Conservation (phyloP, 2,113 vertebrate genomes). For the Nycticryphes semicollaris region DNA sequence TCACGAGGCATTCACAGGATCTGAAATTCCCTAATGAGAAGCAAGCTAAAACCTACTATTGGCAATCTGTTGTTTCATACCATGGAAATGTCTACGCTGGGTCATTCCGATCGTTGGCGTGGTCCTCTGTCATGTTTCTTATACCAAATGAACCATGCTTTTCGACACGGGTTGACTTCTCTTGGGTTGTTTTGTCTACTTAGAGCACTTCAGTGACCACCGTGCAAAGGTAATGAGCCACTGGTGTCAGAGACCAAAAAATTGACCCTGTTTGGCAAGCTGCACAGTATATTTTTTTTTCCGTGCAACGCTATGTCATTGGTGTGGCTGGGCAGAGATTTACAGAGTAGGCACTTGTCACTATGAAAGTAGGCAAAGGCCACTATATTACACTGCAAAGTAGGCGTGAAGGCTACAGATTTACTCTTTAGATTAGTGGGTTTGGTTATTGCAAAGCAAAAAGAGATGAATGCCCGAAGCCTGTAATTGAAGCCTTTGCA, state of each 20-base stretch:
- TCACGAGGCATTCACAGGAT: fast-evolving
- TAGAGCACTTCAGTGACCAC: neutral
- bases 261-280: neutral
- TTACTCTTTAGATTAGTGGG: neutral
- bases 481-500: conserved; percentile 19
- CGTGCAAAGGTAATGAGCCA: neutral
- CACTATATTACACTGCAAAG: neutral
- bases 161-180: neutral
- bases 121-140: neutral
- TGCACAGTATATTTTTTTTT: neutral
- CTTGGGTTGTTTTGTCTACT: neutral
- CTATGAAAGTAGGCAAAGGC: neutral
- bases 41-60: neutral
- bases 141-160: neutral
- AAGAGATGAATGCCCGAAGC: neutral
- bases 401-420: neutral
- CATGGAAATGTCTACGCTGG: neutral
- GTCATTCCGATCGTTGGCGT: neutral
- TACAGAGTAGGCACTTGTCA: neutral
- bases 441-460: neutral
- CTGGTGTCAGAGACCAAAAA: neutral
- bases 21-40: neutral
- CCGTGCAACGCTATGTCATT: neutral
- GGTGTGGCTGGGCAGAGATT: neutral
- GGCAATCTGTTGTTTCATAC: neutral